Percentiles rank a stretch among this genome's conserved stretches.
Conservation (phyloP, 2,797 vertebrate genomes). For the Pelochelys cantorii region DNA sequence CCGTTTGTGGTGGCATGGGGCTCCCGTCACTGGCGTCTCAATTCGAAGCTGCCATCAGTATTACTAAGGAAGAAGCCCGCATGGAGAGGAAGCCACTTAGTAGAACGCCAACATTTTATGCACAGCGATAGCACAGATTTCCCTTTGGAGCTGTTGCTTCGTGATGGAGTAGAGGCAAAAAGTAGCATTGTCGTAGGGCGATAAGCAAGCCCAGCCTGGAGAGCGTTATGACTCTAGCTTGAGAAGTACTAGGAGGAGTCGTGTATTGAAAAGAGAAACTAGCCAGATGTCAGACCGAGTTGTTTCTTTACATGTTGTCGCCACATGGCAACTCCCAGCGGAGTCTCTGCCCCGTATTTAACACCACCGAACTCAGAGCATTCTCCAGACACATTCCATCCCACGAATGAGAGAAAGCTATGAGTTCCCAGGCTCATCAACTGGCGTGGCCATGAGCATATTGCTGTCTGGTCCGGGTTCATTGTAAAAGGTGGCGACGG, state of each 20-base stretch:
- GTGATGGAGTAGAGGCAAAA: too few species aligned
- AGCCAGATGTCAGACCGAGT: constrained; percentile 32
- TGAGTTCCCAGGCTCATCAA: background rate
- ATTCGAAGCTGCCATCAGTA: background rate
- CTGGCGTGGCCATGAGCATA: background rate
- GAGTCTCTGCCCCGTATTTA: constrained; percentile 42
- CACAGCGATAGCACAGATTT: background rate
- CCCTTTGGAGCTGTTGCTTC: too few species aligned
- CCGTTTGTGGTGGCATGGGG: background rate
- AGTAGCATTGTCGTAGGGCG: background rate
- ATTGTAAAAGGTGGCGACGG: background rate
- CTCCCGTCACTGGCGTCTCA: background rate
- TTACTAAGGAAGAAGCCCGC: background rate
- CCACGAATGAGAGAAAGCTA: background rate
- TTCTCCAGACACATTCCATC: constrained; percentile 38
- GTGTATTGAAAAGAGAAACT: constrained; percentile 42
- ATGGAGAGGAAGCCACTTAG: background rate
- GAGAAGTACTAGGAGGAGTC: constrained; percentile 16
- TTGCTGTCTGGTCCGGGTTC: background rate
- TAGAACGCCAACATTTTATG: background rate
- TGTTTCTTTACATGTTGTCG: constrained; percentile 63
- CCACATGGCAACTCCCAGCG: constrained; percentile 38
- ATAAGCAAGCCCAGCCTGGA: constrained; percentile 13
- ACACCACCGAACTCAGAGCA: constrained; percentile 53
- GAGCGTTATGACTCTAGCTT: background rate